Percentiles rank a stretch among this genome's conserved stretches.
Evolutionary conservation across 1,140 invertebrate genomes (phyloP).

Genomic region (Pteromalus puparum): DNA sequence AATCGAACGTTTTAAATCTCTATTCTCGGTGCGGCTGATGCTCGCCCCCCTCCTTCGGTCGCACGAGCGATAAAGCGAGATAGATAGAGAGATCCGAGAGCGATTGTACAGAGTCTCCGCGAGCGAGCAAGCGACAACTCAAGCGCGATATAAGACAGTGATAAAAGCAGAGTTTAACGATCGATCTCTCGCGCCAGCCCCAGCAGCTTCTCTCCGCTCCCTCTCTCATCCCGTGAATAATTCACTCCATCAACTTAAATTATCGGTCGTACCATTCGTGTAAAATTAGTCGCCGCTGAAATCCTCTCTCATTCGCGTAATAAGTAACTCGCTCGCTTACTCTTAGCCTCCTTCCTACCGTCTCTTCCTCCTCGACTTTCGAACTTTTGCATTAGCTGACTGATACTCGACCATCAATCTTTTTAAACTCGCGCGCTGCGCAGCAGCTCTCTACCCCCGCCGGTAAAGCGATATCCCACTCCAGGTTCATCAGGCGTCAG

Average conservation of each 20-base stretch:
- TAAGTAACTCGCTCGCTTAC: conserved; percentile 23
- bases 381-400: conserved; percentile 47
- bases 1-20: conserved; percentile 40
- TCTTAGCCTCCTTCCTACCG: neutral
- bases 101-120: conserved; percentile 37
- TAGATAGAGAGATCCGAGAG: conserved; percentile 43
- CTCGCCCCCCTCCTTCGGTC: neutral
- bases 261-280: conserved; percentile 59
- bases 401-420: conserved; percentile 35
- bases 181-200: conserved; percentile 30
- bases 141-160: conserved; percentile 54
- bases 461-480: conserved; percentile 12
- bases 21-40: neutral
- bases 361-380: neutral
- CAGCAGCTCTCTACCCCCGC: neutral
- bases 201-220: neutral
- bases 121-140: conserved; percentile 41
- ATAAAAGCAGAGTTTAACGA: conserved; percentile 51
- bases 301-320: conserved; percentile 38
- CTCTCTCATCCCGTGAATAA: conserved; percentile 51
- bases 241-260: conserved; percentile 59
- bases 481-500: neutral
- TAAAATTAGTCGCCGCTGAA: conserved; percentile 63
- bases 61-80: conserved; percentile 27
- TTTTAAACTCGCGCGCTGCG: conserved; percentile 4